Base-by-base conservation (phyloP, 1,140 invertebrate genomes). In the Scaptomyza pallida region DNA sequence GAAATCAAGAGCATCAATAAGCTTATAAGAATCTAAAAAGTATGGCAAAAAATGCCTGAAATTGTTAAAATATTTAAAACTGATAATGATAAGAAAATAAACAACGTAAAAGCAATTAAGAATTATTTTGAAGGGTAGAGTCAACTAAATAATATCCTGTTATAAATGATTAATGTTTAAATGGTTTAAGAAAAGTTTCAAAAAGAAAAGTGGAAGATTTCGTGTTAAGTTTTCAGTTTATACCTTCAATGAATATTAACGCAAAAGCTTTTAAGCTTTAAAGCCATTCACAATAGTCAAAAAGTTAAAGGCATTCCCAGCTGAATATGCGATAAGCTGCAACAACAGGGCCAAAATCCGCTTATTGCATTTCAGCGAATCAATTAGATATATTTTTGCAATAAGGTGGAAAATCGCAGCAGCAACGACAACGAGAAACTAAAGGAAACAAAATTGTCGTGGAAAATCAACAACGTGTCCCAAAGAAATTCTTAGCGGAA, bases 321-420 rank as follows among this genome's bases (percentile, higher is more conserved):
- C 17, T 13, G 23, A 54, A 16, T 68, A 16, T 40, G 41, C 19
- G 47, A 41, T 63, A 65, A 74, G 60, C 78, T 81, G 41, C 8
- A 48, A 55, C 44, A 82, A 82, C 65, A 83, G 65, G 67, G 45
- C 47, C 30, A 57, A n/a, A 83, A 82, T 82, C 78, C 78, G 62
- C 74, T 82, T 82, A 83, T 59, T 63, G 61, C 55, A 67, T 78
- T 63, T 64, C 56, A 78, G 40, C 13, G 26, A 57, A 75, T 78
- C 75, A 82, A 82, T 82, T 82, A 83, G 65, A 67, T 78, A 78
- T 78, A 78, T 78, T 68, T 76, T 64, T 45, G 35, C 45, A 75
- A 76, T 67, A 68, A 72, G 70, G 64, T 72, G 56, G 43, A 54
- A 62, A 82, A 68, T 48, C 47, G 23, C 55, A 40, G n/a, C 30